phyloP scores from a whole-genome alignment of 2,113 vertebrate genomes.

The Manacus vitellinus region DNA sequence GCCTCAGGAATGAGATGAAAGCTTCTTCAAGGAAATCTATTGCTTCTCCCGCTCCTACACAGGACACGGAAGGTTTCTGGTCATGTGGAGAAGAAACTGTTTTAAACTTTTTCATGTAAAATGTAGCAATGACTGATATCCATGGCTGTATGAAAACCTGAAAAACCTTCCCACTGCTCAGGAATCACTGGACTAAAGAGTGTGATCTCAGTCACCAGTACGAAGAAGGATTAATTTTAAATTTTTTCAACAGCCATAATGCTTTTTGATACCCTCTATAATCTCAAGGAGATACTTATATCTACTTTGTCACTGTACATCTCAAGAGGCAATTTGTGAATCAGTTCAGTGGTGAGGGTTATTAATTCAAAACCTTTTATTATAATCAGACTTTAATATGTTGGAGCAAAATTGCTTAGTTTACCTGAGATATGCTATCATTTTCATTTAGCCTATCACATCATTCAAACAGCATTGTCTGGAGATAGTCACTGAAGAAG shows the following conservation, averaged over 20 bases:
- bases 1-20: not conserved
- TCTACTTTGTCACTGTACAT: not conserved
- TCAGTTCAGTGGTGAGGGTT: not conserved
- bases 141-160: not conserved
- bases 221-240: not conserved
- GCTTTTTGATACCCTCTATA: not conserved
- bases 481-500: slow-evolving; percentile 9
- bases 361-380: not conserved
- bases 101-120: not conserved
- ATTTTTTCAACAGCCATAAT: not conserved
- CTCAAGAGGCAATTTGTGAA: not conserved
- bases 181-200: not conserved
- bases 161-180: not conserved
- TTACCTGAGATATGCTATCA: not conserved
- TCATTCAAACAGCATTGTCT: not conserved
- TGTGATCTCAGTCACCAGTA: not conserved
- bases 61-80: not conserved
- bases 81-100: not conserved
- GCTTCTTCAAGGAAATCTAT: not conserved
- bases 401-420: not conserved
- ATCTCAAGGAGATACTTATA: not conserved
- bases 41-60: not conserved
- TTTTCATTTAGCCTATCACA: slow-evolving; percentile 20
- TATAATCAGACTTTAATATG: slow-evolving; percentile 8
- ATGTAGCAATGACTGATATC: not conserved